These are phyloP conservation scores for Hyphantria cunea DNA, from an alignment of 1,140 invertebrate species.

Conservation along the genomic window DNA sequence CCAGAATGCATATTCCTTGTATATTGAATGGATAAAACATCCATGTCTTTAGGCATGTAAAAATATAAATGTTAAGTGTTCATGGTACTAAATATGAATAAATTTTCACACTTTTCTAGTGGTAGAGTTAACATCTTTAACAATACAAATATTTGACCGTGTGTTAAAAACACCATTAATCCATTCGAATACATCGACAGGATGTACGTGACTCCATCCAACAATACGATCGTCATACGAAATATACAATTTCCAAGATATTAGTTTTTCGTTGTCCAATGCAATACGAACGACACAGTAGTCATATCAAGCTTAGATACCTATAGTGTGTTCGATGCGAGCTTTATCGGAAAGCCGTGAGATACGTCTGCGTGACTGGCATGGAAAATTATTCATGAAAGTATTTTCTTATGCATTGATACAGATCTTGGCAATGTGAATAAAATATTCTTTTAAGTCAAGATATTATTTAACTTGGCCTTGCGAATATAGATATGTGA, in stretches of 20 bases:
- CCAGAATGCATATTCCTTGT: too few species aligned
- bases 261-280: slow-evolving; percentile 12
- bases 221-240: slow-evolving; percentile 1
- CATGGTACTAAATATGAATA: too few species aligned
- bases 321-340: slow-evolving; percentile 9
- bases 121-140: too few species aligned
- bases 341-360: slow-evolving; percentile 29
- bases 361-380: slow-evolving; percentile 30
- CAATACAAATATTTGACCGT: too few species aligned
- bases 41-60: too few species aligned
- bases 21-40: neutral
- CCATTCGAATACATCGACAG: too few species aligned
- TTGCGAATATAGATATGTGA: neutral
- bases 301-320: slow-evolving; percentile 9
- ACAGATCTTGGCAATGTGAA: slow-evolving; percentile 32
- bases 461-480: slow-evolving; percentile 15
- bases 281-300: slow-evolving; percentile 1
- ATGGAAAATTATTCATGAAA: slow-evolving; percentile 60
- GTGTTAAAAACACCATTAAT: too few species aligned
- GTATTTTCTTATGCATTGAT: slow-evolving; percentile 48
- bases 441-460: slow-evolving; percentile 20
- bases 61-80: too few species aligned
- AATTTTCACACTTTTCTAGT: too few species aligned
- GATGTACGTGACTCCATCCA: neutral
- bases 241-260: slow-evolving; percentile 7